Evolutionary conservation across 2,888 invertebrate genomes (phyloP).

Genomic region (Odiellus spinosus): DNA sequence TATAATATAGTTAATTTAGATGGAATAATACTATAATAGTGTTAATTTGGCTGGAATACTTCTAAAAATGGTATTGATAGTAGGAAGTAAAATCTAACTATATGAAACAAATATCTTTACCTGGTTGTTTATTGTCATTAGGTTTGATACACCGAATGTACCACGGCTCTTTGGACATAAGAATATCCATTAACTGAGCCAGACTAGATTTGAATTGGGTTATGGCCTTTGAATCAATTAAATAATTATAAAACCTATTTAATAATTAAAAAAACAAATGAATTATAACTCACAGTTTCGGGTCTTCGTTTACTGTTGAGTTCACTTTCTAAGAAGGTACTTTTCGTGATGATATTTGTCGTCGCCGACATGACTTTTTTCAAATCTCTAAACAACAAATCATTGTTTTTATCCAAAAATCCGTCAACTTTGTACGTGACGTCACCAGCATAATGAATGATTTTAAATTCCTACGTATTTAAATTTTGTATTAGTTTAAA

Average conservation of each 20-base stretch:
- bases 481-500: constrained; percentile 2
- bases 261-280: neutral
- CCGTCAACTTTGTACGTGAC: constrained; percentile 74
- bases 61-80: no score
- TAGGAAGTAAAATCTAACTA: no score
- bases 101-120: no score
- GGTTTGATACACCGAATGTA: constrained; percentile 90
- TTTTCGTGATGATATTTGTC: constrained; percentile 44
- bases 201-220: constrained; percentile 79
- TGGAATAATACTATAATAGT: no score
- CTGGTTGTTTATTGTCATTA: constrained; percentile 60
- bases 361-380: constrained; percentile 51
- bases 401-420: constrained; percentile 87
- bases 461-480: constrained; percentile 58
- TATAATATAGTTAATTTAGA: no score
- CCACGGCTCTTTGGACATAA: constrained; percentile 84
- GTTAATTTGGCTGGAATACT: no score
- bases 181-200: constrained; percentile 67
- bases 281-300: constrained; percentile 42
- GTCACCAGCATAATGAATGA: constrained; percentile 82
- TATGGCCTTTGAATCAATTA: constrained; percentile 39
- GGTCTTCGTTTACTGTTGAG: constrained; percentile 47
- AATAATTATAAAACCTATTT: neutral
- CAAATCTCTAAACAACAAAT: constrained; percentile 70
- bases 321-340: constrained; percentile 23